Percentiles rank a stretch among this genome's conserved stretches.
These are phyloP conservation scores for Thryonomys swinderianus DNA, from an alignment of 2,113 vertebrate genomes.

Conservation along the genomic window DNA sequence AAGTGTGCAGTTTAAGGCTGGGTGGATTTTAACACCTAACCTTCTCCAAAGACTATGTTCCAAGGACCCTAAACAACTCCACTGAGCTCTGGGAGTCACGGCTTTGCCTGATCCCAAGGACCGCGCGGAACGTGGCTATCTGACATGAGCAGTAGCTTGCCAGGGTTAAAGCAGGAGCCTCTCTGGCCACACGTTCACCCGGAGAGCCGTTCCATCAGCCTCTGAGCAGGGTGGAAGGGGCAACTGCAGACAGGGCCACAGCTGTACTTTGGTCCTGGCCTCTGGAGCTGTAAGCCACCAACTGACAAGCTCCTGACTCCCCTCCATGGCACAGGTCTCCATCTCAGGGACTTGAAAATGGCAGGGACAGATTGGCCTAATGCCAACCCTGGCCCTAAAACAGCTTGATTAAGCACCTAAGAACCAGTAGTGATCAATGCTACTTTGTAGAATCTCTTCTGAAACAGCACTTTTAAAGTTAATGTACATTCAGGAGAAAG, in stretches of 20 bases:
- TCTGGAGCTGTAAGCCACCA: not conserved
- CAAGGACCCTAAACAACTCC: not conserved
- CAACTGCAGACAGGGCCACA: not conserved
- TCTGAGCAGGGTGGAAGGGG: not conserved
- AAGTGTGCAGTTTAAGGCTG: not conserved
- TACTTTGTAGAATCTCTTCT: not conserved
- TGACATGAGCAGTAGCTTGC: no score
- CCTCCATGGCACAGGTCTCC: accelerated
- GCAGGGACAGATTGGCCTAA: not conserved
- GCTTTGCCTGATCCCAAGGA: not conserved
- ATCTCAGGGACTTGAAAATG: not conserved
- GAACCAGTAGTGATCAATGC: not conserved
- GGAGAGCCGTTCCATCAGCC: not conserved
- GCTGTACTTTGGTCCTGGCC: not conserved
- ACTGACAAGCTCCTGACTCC: no score
- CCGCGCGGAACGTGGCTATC: accelerated
- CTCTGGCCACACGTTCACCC: not conserved
- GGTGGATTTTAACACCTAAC: not conserved
- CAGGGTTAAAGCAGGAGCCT: not conserved
- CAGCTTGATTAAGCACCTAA: not conserved
- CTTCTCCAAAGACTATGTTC: not conserved
- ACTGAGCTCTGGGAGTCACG: not conserved
- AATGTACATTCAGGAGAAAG: not conserved
- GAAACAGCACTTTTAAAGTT: not conserved
- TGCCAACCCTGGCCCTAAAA: not conserved